Base-by-base conservation (phyloP, 2,888 invertebrate species). In the Dermolepida albohirtum region DNA sequence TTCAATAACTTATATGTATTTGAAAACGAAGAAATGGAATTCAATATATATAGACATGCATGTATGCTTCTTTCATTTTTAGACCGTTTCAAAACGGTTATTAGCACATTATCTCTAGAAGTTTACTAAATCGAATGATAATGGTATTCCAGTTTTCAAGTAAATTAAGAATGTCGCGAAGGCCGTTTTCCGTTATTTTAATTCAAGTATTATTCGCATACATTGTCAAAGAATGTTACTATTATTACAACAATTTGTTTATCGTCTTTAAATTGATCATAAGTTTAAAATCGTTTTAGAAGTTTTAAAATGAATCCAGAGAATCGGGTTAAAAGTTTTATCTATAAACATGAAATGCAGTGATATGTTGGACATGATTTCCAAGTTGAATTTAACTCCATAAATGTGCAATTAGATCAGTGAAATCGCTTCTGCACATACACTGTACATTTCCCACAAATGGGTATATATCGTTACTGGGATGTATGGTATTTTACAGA, bases 331-430 rank as follows among this genome's bases (percentile, higher is more conserved):
- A 62, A 11, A 29, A 62, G 59, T 34, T 34, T 62, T 62, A n/a
- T 39, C 59, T n/a, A n/a, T 7, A 8, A n/a, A 62, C 49, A 16
- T 49, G n/a, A 62, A 49, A 62, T 14, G 29, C 59, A 16, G 14
- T 8, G 12, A 44, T n/a, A 22, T 7, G 34, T 12, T 6, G 11
- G 16, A 40, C 6, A 22, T 4, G 8, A 27, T 44, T 47, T 44
- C 34, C 17, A 34, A 47, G 34, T 12, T 34, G 47, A 44, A 62
- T 62, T 62, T 16, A 29, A 47, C 29, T 62, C 44, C 16, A 44
- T 16, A 62, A 62, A 62, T 49, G 59, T 62, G 29, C 44, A 47
- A 62, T 62, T 62, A 62, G 47, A 62, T 47, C 47, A 47, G 59
- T 34, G 47, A 62, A 62, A 62, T 62, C 59, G 59, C 7, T 29